Percentiles rank a stretch among this genome's conserved stretches.
These are phyloP conservation scores for Aurelia aurita complex sp. Pacific DNA, from an alignment of 30 jellyfish, hydroid and myxozoan genomes.

Conservation along the genomic window DNA sequence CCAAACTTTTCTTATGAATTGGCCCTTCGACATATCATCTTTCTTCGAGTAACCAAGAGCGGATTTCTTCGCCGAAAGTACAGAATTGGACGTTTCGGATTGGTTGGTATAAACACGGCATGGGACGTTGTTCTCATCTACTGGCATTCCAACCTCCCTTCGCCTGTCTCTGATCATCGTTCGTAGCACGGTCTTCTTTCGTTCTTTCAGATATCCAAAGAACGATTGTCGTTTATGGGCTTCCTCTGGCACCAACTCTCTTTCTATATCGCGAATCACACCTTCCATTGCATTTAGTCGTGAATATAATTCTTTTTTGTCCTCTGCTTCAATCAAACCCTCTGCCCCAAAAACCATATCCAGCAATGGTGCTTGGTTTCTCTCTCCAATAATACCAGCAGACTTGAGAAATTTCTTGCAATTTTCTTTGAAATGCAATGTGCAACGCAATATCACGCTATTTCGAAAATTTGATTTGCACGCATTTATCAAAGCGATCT, in stretches of 20 bases:
- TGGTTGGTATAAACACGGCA: no score
- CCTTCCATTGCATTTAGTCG: not conserved
- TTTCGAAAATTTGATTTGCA: conserved; percentile 10
- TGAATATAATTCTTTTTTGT: not conserved
- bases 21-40: conserved; percentile 12
- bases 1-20: conserved; percentile 16
- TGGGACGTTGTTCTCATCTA: no score
- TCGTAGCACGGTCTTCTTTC: no score
- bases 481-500: conserved; percentile 10
- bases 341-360: conserved; percentile 33
- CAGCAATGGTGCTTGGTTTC: conserved; percentile 4
- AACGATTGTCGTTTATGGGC: no score
- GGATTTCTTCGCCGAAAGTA: conserved; percentile 2
- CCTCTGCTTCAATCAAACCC: conserved; percentile 18
- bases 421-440: conserved; percentile 9
- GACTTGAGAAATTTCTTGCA: conserved; percentile 28
- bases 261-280: no score
- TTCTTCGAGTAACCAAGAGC: conserved; percentile 28
- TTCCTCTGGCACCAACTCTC: no score
- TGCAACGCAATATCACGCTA: conserved; percentile 6
- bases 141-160: no score
- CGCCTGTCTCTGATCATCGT: no score
- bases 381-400: not conserved
- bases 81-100: no score
- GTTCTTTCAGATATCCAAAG: no score